phyloP scores from a whole-genome alignment of 2,113 vertebrate species.

The Ursus arctos region DNA sequence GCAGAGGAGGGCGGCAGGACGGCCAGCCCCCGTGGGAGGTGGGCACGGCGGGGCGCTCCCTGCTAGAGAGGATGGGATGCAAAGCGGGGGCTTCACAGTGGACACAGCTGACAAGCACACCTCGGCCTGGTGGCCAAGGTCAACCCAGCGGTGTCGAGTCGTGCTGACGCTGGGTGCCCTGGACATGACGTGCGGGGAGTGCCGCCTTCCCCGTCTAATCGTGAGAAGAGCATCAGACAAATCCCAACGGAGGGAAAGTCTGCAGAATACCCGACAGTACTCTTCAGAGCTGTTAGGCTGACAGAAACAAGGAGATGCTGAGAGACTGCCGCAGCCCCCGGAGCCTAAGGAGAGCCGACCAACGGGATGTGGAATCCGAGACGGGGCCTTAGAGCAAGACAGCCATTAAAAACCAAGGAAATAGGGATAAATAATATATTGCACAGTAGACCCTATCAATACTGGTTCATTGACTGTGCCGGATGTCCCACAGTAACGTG shows the following conservation, averaged over 20 bases:
- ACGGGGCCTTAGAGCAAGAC: no score
- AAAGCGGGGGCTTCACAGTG: accelerated
- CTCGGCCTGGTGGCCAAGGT: accelerated
- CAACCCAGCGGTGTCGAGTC: accelerated
- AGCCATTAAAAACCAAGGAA: accelerated
- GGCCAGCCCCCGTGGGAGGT: accelerated
- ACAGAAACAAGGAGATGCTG: no score
- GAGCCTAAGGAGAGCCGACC: not conserved
- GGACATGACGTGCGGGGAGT: accelerated
- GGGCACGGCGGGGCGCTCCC: not conserved
- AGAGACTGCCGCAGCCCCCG: not conserved
- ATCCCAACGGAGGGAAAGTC: accelerated
- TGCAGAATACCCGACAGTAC: accelerated
- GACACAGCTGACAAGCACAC: accelerated
- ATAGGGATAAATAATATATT: accelerated
- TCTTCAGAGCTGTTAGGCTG: accelerated
- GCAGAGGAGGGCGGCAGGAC: not conserved
- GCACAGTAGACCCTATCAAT: accelerated
- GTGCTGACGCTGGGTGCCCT: accelerated
- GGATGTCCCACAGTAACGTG: accelerated
- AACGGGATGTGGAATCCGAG: not conserved
- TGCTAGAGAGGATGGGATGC: accelerated
- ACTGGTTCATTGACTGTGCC: accelerated
- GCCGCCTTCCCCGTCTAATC: no score
- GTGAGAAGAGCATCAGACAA: no score